Base-by-base conservation (phyloP, 2,113 vertebrate species). In the Lamprotornis superbus region DNA sequence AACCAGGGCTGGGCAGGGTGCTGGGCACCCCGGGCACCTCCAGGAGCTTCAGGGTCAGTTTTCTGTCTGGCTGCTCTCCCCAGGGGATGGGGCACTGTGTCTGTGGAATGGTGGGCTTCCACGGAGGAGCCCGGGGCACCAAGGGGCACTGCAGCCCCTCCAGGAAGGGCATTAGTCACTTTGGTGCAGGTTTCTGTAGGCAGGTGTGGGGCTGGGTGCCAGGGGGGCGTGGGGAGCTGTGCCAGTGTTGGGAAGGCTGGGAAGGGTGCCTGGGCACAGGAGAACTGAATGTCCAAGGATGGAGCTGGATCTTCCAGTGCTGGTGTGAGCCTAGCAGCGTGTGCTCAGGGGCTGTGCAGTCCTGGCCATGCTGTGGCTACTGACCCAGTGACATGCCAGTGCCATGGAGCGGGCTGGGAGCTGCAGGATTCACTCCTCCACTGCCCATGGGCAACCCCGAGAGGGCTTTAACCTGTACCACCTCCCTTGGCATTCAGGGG, bases 311-410 rank as follows among this genome's bases (percentile, higher is more conserved):
- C 42, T 63, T 46, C 8, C 56, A 4, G 31, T 13, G 24, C 42
- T 61, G 57, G 10, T 40, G 61, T 31, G 70, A 68, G 61, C 53
- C 60, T 15, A 27, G 52, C 39, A 60, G 61, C 2, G 0, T 11
- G 78, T 35, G 39, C 13, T 28, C 53, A 30, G 47, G 22, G 14
- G 10, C 57, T 87, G 25, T 31, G 74, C 68, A 21, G 5, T 37
- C 30, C 47, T 17, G 20, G 35, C 77, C 31, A 1, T 15, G 37
- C 61, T 0, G 0, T 63, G 73, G 47, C 37, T 15, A 2, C 49
- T 42, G 49, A 6, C 25, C 35, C 30, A 3, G 61, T 14, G 73
- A 24, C 13, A 9, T 2, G 18, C 4, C 25, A 8, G 33, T 9
- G 16, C 67, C 12, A 3, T 2, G 1, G 28, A 20, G 60, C 37